Conservation (phyloP, 2,888 invertebrate species). For the Deilephila porcellus region DNA sequence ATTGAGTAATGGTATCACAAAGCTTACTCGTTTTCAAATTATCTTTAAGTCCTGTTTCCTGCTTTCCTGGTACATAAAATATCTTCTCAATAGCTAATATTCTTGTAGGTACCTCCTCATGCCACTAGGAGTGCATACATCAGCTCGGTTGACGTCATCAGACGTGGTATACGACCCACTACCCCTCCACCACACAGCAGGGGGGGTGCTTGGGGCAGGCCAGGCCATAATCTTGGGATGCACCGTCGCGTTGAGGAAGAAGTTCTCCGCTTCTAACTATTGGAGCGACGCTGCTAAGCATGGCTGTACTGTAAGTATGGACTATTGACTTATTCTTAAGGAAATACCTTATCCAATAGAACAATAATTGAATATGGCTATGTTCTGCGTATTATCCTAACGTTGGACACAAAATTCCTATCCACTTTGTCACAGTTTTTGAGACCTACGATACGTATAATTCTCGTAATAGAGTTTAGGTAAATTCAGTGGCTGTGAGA, state of each 20-base stretch:
- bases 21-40: too few species aligned
- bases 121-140: conserved; percentile 86
- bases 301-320: conserved; percentile 91
- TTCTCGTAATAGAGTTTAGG: too few species aligned
- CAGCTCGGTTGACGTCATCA: conserved; percentile 83
- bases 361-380: too few species aligned
- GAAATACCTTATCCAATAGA: too few species aligned
- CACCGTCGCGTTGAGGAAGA: conserved; percentile 92
- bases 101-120: conserved; percentile 87
- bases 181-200: conserved; percentile 97
- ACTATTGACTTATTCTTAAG: neutral
- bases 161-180: conserved; percentile 95
- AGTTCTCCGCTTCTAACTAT: conserved; percentile 97
- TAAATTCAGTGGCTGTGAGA: too few species aligned
- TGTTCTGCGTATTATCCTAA: neutral
- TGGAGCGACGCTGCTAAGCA: conserved; percentile 96
- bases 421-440: neutral
- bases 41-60: neutral
- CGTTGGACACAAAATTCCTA: neutral
- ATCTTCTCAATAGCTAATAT: neutral
- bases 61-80: neutral
- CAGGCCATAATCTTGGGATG: conserved; percentile 90
- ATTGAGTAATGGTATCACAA: too few species aligned
- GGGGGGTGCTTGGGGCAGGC: conserved; percentile 93
- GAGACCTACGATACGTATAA: too few species aligned